Evolutionary conservation across 2,113 vertebrate genomes (phyloP).

Genomic region (Ceyx melanurus): DNA sequence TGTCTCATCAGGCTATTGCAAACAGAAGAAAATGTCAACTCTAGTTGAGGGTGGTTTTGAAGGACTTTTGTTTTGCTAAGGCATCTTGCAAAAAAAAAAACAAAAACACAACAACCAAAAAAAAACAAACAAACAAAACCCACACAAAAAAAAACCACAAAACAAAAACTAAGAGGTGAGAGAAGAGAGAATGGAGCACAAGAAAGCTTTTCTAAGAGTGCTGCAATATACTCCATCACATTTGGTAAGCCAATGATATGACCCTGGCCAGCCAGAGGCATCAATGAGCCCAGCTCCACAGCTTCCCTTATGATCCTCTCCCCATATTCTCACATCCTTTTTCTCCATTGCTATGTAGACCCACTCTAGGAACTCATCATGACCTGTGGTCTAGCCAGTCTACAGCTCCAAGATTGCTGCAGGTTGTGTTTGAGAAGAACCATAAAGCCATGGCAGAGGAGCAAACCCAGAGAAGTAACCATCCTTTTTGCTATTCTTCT

Average conservation of each 20-base stretch:
- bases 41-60: background rate
- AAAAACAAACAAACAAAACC: too few relatives aligned
- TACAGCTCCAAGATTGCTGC: background rate
- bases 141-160: too few relatives aligned
- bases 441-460: background rate
- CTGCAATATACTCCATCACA: background rate
- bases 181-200: background rate
- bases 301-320: background rate
- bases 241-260: background rate
- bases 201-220: background rate
- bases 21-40: background rate
- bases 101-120: too few relatives aligned
- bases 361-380: background rate
- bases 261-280: background rate
- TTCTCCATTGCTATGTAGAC: background rate
- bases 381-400: background rate
- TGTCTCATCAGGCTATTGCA: background rate
- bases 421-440: background rate
- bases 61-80: background rate
- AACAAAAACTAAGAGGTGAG: background rate
- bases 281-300: rapidly evolving
- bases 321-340: background rate
- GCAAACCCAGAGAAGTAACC: background rate
- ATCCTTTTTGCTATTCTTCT: background rate
- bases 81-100: background rate